Evolutionary conservation across 2,113 vertebrate species (phyloP).

Genomic region (Scomber scombrus): DNA sequence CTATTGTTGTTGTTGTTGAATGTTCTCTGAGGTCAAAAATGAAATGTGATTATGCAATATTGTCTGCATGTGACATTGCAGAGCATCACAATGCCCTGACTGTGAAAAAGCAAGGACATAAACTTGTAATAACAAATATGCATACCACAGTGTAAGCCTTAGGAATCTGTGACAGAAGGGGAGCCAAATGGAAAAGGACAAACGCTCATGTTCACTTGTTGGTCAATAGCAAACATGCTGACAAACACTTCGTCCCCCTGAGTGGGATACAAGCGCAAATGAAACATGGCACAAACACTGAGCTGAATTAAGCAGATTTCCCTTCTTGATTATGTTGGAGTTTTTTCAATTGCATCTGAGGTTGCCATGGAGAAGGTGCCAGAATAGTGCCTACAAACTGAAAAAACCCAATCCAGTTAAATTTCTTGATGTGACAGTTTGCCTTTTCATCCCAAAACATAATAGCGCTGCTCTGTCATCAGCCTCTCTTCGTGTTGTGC

Average conservation of each 20-base stretch:
- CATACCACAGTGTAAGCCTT: conserved; percentile 10
- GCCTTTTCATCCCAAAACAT: conserved; percentile 17
- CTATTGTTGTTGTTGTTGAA: no score
- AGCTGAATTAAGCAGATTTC: conserved; percentile 49
- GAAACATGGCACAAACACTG: conserved; percentile 34
- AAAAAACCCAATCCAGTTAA: neutral
- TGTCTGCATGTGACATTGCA: conserved; percentile 44
- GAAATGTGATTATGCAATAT: conserved; percentile 20
- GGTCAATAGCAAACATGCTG: conserved; percentile 58
- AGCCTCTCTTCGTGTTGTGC: conserved; percentile 6
- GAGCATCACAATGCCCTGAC: conserved; percentile 8
- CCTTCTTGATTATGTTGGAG: conserved; percentile 23
- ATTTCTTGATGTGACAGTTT: conserved; percentile 4
- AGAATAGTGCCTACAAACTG: neutral
- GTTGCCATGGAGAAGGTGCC: neutral
- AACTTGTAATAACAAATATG: conserved; percentile 32
- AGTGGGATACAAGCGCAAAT: conserved; percentile 43
- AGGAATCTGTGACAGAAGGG: conserved; percentile 18
- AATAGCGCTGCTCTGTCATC: neutral
- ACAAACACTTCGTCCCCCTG: conserved; percentile 29
- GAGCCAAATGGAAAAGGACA: conserved; percentile 31
- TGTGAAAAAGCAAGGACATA: conserved; percentile 37
- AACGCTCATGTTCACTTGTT: conserved; percentile 48
- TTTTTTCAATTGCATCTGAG: conserved; percentile 22
- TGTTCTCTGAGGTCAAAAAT: neutral